Evolutionary conservation across 2,113 vertebrate species (phyloP), one percentile per base, ranked within the genome.

Genomic region (Nicator chloris): DNA sequence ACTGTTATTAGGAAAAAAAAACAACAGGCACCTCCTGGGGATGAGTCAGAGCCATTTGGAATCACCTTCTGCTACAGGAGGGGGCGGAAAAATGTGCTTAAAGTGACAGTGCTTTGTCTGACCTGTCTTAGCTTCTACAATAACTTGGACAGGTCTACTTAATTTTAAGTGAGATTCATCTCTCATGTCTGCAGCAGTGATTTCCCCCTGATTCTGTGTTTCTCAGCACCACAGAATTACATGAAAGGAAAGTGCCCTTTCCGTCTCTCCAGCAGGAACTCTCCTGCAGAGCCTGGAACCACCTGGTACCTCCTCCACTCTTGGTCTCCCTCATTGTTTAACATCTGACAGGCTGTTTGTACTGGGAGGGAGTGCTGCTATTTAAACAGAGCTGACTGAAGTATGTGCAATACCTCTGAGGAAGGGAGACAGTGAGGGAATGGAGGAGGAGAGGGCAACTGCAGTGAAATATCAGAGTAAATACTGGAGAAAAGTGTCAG

Each of bases 301-400:
- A 92, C 47, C 79, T 9, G 4, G 31, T 44, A 51, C 64, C 92
- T 84, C 65, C 86, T 86, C 47, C 75, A 26, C 76, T 24, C 57
- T 4, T 71, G 87, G 76, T 82, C 77, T 96, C 92, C 68, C 91
- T 87, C 93, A 59, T 69, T 87, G 92, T 97, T 96, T 95, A 91
- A 85, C 20, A 37, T 93, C 65, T 70, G 86, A 73, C 63, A 61
- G 77, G 28, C 53, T 96, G 91, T 97, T 95, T 96, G 89, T 54
- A 69, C 84, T 86, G 89, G 39, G 59, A 94, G 82, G 95, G 92
- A 94, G 87, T 56, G 91, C n/a, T 94, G 94, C 80, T 94, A 15
- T 96, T 96, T 83, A 96, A 95, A 95, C 5, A 95, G 37, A 95
- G 49, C 56, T 91, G 83, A 31, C 63, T 57, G 79, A 87, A 71